Conservation (phyloP, 1,140 invertebrate genomes). For the Acarapis woodi region DNA sequence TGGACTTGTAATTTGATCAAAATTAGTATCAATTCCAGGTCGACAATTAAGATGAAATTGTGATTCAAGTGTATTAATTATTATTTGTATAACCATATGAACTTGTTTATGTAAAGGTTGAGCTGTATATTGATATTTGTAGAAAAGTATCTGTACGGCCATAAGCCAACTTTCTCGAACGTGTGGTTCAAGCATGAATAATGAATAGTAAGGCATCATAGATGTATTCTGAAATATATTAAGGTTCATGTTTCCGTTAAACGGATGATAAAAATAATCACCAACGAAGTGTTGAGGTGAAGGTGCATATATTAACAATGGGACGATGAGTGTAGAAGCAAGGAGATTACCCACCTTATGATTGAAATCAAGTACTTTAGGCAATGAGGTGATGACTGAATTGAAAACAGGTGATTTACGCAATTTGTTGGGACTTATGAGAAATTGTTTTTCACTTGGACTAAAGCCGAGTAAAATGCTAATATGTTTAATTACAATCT, state of each 20-base stretch:
- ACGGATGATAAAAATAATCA: too few species aligned
- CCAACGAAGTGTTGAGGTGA: conserved; percentile 29
- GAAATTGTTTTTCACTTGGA: conserved; percentile 57
- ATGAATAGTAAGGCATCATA: conserved; percentile 35
- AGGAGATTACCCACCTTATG: conserved; percentile 60
- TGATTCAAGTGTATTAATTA: conserved; percentile 70
- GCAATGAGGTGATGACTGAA: conserved; percentile 43
- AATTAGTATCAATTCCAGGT: too few species aligned
- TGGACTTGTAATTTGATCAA: conserved; percentile 32
- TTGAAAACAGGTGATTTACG: conserved; percentile 78
- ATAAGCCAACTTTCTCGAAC: conserved; percentile 67
- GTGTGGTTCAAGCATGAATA: conserved; percentile 59
- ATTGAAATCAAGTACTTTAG: conserved; percentile 48
- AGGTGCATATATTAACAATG: conserved; percentile 59
- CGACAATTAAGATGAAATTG: conserved; percentile 60
- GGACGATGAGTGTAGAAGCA: conserved; percentile 44
- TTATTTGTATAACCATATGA: conserved; percentile 50
- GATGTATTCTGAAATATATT: conserved; percentile 7
- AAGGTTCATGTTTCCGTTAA: too few species aligned
- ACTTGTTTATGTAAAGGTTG: conserved; percentile 46
- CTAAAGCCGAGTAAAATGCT: conserved; percentile 80
- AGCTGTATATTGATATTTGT: conserved; percentile 81
- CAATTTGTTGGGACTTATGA: conserved; percentile 53
- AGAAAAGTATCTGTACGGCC: conserved; percentile 69
- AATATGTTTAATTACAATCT: conserved; percentile 63